Evolutionary conservation across 2,113 vertebrate species (phyloP), one percentile per base, ranked within the genome.

Genomic region (Forbesichthys papilliferus): DNA sequence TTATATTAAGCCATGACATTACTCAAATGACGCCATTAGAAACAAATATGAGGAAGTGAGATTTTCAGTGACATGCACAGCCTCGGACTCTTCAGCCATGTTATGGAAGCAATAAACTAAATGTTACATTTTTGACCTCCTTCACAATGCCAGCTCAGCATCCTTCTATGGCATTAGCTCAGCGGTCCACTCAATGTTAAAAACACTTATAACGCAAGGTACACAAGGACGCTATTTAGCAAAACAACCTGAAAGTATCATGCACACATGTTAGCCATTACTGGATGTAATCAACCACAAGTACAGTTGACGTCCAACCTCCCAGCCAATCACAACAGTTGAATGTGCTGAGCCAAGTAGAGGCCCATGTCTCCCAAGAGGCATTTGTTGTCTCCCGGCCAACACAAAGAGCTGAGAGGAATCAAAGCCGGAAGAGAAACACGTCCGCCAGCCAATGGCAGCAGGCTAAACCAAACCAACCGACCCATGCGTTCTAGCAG

Each of bases 21-120:
- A 62, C 48, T 74, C 61, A 34, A 64, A 51, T 79, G 68, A 62
- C 34, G 59, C 46, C 73, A 70, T 12, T 61, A 68, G 36, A 84
- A 73, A 74, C 5, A 34, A 34, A 66, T 69, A 77, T 46, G 33
- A 62, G 34, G 64, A 78, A 55, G 59, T 64, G 9, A 56, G 5
- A 13, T 27, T 2, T 63, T 58, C 48, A 34, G 58, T 57, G 33
- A 65, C 33, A 48, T 27, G 18, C 55, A 48, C 47, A 69, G 16
- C 66, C 7, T 11, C 1, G 1, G 6, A 33, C 11, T 14, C 5
- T 4, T 13, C 2, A 48, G 9, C 61, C 51, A 7, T 6, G 42
- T 18, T 4, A 18, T 18, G 67, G 51, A 4, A 77, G 71, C 20
- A 12, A 9, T 64, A 18, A 12, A 9, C 61, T 11, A 42, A 33